A percentile compares a stretch with the other conserved stretches of the same genome.
Conservation (phyloP, 2,113 vertebrate species). For the Hassar affinis region DNA sequence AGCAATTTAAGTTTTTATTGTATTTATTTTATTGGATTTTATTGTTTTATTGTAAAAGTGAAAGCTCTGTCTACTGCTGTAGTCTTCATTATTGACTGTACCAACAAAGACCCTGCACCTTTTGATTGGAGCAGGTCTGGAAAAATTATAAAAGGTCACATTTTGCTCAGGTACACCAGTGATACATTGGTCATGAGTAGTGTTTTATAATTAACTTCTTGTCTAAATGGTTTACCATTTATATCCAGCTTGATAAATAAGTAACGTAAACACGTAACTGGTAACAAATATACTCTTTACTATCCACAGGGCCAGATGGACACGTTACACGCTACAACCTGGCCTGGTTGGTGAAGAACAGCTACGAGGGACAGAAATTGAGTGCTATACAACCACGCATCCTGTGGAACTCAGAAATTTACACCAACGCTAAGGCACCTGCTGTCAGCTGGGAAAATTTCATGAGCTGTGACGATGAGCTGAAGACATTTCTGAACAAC, state of each 20-base stretch:
- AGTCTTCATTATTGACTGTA: neutral
- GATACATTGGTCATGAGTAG: neutral
- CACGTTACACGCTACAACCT: conserved; percentile 83
- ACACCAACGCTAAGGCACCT: conserved; percentile 73
- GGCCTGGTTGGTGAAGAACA: conserved; percentile 84
- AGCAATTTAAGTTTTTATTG: too few relatives aligned
- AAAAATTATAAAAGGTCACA: neutral
- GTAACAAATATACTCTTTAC: conserved; percentile 9
- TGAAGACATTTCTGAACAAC: conserved; percentile 82
- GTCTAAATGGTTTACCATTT: neutral
- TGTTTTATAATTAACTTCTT: neutral
- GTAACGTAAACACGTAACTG: neutral
- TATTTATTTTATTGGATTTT: neutral
- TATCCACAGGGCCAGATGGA: conserved; percentile 80
- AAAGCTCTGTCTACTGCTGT: neutral
- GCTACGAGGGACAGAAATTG: conserved; percentile 82
- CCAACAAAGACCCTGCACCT: neutral
- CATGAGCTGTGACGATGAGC: conserved; percentile 80
- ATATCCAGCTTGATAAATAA: neutral
- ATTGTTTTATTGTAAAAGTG: too few relatives aligned
- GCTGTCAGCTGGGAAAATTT: conserved; percentile 75
- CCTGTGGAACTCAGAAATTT: conserved; percentile 84
- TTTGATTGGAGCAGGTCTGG: neutral
- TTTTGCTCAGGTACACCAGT: neutral
- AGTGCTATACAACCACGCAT: conserved; percentile 75